Conservation (phyloP, 2,113 vertebrate genomes). For the Bettongia penicillata region DNA sequence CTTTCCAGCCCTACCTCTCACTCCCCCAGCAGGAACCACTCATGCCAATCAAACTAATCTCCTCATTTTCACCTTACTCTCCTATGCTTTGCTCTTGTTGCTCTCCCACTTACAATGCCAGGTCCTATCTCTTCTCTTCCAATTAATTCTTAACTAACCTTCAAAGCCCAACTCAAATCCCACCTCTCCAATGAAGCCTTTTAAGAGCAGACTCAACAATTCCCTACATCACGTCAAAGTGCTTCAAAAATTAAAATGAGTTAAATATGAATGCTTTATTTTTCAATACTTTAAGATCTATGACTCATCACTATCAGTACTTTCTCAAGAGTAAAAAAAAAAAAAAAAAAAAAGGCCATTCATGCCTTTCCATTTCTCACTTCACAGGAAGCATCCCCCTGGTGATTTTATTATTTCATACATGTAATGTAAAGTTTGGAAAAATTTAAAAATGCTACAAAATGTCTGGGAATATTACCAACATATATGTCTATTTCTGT, state of each 20-base stretch:
- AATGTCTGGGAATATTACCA: neutral
- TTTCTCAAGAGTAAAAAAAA: neutral
- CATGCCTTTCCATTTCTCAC: neutral
- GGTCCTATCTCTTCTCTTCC: neutral
- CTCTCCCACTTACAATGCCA: conserved; percentile 1
- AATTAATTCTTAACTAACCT: conserved; percentile 24
- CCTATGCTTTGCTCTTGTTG: neutral
- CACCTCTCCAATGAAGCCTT: neutral
- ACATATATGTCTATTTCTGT: neutral
- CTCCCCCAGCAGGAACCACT: neutral
- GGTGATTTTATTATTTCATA: too few species aligned
- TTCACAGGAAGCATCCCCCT: neutral
- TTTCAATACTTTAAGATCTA: too few species aligned
- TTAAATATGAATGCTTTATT: neutral
- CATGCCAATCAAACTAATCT: conserved; percentile 17
- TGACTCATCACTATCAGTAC: neutral
- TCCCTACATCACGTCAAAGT: neutral
- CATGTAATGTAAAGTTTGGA: neutral
- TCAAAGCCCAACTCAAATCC: neutral
- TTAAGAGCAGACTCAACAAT: neutral
- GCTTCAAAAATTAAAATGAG: neutral
- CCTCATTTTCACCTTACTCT: conserved; percentile 26
- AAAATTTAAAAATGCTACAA: neutral
- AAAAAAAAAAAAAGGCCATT: neutral
- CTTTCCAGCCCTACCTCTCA: neutral